Percentiles rank a stretch among this genome's conserved stretches.
Evolutionary conservation across 2,797 vertebrate genomes (phyloP).

Genomic region (Darevskia nairensis): DNA sequence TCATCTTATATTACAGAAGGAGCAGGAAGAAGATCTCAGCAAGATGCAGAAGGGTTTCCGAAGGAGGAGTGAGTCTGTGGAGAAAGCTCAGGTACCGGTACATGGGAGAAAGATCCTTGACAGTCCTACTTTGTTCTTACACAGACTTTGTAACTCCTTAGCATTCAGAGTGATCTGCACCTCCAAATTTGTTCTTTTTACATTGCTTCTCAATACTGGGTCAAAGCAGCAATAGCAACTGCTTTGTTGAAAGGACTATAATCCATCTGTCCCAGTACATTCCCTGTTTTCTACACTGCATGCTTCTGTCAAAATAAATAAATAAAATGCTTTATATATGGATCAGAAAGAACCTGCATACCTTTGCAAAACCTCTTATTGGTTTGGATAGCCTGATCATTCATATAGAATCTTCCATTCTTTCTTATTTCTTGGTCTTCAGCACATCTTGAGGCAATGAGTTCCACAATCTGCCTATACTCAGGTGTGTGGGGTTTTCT

Average conservation of each 20-base stretch:
- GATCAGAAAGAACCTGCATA: background rate
- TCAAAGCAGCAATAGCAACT: background rate
- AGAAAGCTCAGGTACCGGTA: constrained; percentile 88
- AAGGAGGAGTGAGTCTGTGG: constrained; percentile 86
- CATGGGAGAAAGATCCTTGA: constrained; percentile 7
- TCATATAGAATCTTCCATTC: background rate
- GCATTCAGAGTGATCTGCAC: background rate
- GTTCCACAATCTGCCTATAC: background rate
- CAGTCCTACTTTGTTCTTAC: background rate
- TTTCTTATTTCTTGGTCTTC: background rate
- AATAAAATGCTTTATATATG: background rate
- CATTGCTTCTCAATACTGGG: background rate
- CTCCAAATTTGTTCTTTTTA: background rate
- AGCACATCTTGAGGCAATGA: background rate
- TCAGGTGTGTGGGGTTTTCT: background rate
- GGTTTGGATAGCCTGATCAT: background rate
- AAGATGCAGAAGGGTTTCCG: constrained; percentile 75
- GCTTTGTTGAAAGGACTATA: background rate
- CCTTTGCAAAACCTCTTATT: background rate
- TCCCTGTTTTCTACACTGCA: background rate
- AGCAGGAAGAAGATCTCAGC: constrained; percentile 75
- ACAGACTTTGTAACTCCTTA: background rate
- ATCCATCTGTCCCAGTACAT: background rate
- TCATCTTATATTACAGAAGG: constrained; percentile 70
- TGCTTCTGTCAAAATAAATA: background rate